phyloP scores from a whole-genome alignment of 2,888 invertebrate species.

The Argynnis bischoffii region DNA sequence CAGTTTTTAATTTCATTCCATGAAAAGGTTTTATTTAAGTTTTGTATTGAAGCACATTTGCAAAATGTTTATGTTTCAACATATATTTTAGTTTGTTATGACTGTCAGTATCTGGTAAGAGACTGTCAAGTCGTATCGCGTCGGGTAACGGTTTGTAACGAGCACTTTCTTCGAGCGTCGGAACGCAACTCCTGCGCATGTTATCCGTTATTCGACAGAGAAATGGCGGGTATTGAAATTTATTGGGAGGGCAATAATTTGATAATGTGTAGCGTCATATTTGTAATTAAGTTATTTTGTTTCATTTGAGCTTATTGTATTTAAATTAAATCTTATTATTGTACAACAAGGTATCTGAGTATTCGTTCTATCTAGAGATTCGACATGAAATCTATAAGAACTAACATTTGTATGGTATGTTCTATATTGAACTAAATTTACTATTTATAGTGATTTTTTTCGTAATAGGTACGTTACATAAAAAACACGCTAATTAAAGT shows the following conservation, averaged over 20 bases:
- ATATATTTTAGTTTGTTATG: conserved; percentile 21
- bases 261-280: no score
- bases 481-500: no score
- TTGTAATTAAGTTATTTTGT: no score
- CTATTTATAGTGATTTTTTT: no score
- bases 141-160: conserved; percentile 42
- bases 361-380: no score
- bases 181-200: conserved; percentile 58
- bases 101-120: conserved; percentile 22
- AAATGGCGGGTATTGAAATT: conserved; percentile 27
- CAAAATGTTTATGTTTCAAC: conserved; percentile 4
- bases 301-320: no score
- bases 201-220: conserved; percentile 43
- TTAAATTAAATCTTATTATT: no score
- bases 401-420: no score
- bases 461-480: no score
- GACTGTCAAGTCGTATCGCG: conserved; percentile 27
- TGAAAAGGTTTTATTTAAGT: background rate
- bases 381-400: no score
- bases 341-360: no score
- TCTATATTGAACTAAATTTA: no score
- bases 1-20: conserved; percentile 22
- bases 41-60: conserved; percentile 13
- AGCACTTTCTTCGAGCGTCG: conserved; percentile 61
- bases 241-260: background rate